These are phyloP conservation scores for Helogale parvula DNA, from an alignment of 2,113 vertebrate species.

Conservation along the genomic window DNA sequence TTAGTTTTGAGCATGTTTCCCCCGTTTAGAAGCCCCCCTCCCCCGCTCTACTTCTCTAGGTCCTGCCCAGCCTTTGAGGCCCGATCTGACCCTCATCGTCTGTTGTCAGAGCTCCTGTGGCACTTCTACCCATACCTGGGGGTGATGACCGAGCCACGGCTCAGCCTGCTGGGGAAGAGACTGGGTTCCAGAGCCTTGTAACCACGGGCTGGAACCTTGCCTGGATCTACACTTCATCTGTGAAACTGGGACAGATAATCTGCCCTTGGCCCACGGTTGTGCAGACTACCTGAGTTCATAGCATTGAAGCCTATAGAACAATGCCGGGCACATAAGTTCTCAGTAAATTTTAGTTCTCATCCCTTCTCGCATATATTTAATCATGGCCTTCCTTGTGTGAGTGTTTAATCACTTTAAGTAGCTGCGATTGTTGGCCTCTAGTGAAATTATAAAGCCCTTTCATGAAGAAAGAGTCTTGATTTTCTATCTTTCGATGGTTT, in stretches of 20 bases:
- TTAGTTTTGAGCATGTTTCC: neutral
- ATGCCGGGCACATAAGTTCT: neutral
- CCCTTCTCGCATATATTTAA: neutral
- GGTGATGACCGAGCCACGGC: accelerated
- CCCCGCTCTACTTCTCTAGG: neutral
- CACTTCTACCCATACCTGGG: neutral
- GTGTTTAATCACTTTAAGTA: neutral
- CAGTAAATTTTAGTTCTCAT: neutral
- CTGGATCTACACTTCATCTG: neutral
- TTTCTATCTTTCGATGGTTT: neutral
- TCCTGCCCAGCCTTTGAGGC: neutral
- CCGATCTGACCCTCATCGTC: neutral
- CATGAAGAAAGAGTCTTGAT: neutral
- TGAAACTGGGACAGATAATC: neutral
- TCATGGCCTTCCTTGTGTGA: neutral
- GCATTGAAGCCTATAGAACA: neutral
- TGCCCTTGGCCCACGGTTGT: neutral
- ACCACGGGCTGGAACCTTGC: neutral
- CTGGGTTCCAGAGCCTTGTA: neutral
- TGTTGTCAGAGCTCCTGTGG: neutral
- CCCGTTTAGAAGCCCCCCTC: neutral
- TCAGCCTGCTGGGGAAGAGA: neutral
- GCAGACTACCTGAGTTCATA: neutral
- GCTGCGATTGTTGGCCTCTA: neutral
- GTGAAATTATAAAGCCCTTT: neutral